Base-by-base conservation (phyloP, 2,888 invertebrate genomes). In the Lutraria lutraria region DNA sequence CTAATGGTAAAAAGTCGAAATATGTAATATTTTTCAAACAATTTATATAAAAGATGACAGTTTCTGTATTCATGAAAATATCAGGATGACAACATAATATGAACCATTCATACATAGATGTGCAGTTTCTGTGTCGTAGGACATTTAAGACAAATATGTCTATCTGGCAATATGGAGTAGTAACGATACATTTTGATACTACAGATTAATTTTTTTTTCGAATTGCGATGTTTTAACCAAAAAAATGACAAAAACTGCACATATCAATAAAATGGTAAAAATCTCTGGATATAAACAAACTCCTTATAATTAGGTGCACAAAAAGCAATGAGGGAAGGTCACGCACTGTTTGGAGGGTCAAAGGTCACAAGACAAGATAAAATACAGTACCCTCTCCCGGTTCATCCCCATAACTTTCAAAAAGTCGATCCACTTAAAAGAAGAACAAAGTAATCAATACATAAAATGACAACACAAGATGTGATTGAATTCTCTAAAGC, bases 351-450 rank as follows among this genome's bases (percentile, higher is more conserved):
- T 53, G 54, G 54, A 52, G 53, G 81, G 81, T 81, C 53, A 52
- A 72, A 54, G 76, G 34, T 76, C 76, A 76, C 76, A 34, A 34
- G 76, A 34, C 31, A 34, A 76, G 81, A 81, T 29, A 81, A 21
- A 72, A 83, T 83, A 83, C 83, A 83, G 63, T 92, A 92, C 92
- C 91, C 85, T 89, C 88, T 68, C 89, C 89, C 76, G 85, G 82
- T 21, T 87, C 87, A 76, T 86, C 79, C 89, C 87, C 87, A 53
- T 91, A 91, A 83, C 85, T 85, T 53, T 87, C 88, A 86, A 91
- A 92, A 25, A 91, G 80, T 29, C 89, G 83, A 68, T 86, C 88
- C 83, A 86, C 90, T 90, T 86, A 34, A 89, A 89, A 84, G 54
- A 76, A 53, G 76, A 84, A 84, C 25, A 83, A 21, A 29, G 15